Conservation (phyloP, 2,113 vertebrate genomes). For the Oncorhynchus keta region DNA sequence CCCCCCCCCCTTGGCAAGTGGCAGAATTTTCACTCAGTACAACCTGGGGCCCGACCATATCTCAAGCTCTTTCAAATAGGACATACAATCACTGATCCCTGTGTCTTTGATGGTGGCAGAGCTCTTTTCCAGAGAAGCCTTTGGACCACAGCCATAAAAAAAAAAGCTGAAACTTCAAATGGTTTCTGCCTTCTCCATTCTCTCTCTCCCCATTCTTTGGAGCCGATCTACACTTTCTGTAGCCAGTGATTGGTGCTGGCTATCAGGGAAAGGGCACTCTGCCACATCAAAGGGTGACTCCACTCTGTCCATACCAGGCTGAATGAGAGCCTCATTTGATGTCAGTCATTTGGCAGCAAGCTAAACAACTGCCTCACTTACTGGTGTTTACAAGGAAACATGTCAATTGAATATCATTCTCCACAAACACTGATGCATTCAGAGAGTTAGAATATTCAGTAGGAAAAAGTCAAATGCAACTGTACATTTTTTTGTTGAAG, state of each 20-base stretch:
- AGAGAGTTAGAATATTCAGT: no score
- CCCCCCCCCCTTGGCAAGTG: slow-evolving; percentile 1
- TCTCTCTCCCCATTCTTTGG: neutral
- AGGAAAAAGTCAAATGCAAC: no score
- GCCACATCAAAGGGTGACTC: neutral
- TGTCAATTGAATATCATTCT: neutral
- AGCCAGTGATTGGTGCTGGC: neutral
- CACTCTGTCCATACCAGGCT: neutral
- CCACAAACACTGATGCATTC: neutral
- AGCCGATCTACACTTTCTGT: neutral
- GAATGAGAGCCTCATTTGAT: neutral
- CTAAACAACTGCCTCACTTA: neutral
- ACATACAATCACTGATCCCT: slow-evolving; percentile 31
- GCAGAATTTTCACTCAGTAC: slow-evolving; percentile 31
- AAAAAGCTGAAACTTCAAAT: slow-evolving; percentile 19
- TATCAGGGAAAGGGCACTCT: no score
- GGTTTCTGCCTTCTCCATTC: slow-evolving; percentile 3
- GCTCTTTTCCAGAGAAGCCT: slow-evolving; percentile 35
- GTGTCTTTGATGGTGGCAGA: slow-evolving; percentile 30
- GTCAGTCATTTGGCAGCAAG: no score
- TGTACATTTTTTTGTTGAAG: neutral
- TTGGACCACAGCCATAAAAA: slow-evolving; percentile 26
- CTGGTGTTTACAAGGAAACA: neutral
- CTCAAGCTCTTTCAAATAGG: slow-evolving; percentile 39
- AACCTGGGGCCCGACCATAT: slow-evolving; percentile 54